Conservation (phyloP, 2,113 vertebrate genomes). For the Sardina pilchardus region DNA sequence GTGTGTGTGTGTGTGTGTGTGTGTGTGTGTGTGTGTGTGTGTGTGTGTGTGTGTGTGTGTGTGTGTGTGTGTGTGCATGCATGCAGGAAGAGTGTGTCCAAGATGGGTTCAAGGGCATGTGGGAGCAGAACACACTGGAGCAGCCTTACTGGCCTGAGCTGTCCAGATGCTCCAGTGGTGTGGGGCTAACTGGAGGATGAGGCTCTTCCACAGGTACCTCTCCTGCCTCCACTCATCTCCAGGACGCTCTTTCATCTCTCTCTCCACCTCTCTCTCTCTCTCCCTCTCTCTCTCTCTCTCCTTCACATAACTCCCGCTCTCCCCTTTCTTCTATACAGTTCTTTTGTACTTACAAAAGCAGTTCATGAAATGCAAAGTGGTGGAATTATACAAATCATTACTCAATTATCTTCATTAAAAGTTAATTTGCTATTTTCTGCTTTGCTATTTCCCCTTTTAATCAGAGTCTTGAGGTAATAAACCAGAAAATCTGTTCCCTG, state of each 20-base stretch:
- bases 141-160: neutral
- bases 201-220: neutral
- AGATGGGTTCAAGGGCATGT: neutral
- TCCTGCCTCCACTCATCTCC: neutral
- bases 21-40: neutral
- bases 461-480: neutral
- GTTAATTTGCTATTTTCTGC: constrained; percentile 8
- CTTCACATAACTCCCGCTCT: neutral
- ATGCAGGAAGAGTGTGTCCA: neutral
- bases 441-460: neutral
- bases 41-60: neutral
- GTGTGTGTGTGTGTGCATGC: neutral
- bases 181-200: neutral
- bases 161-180: neutral
- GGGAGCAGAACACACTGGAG: neutral
- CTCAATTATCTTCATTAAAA: constrained; percentile 2
- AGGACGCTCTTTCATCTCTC: neutral
- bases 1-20: neutral
- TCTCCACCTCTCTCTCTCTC: neutral
- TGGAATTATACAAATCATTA: constrained; percentile 1
- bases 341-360: neutral
- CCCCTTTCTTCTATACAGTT: neutral
- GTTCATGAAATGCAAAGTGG: constrained; percentile 15
- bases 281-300: neutral
- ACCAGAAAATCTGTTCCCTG: neutral